Percentiles rank a stretch among this genome's conserved stretches.
Conservation (phyloP, 2,888 invertebrate genomes). For the Hirtodrosophila alboralis region DNA sequence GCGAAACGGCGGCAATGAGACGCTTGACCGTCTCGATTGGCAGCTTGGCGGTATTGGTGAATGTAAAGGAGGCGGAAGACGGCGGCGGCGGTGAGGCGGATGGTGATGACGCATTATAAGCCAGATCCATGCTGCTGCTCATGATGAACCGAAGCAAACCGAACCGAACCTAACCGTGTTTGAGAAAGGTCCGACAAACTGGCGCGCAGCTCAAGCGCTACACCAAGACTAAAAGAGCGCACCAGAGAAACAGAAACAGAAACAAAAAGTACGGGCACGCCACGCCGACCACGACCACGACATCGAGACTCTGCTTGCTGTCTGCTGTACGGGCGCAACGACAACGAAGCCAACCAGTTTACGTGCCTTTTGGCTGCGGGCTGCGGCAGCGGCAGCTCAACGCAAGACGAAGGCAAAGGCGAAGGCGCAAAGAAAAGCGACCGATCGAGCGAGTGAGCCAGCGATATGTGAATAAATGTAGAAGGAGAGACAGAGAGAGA, state of each 20-base stretch:
- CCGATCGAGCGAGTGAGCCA: conserved; percentile 6
- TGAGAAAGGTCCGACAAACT: conserved; percentile 55
- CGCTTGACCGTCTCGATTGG: conserved; percentile 76
- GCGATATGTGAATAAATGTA: no score
- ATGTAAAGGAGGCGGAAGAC: conserved; percentile 54
- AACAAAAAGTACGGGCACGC: conserved; percentile 70
- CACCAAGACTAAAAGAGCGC: conserved; percentile 69
- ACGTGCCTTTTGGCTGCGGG: conserved; percentile 76
- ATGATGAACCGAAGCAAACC: no score
- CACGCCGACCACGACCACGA: conserved; percentile 52
- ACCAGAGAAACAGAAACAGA: conserved; percentile 23
- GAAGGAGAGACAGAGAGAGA: conserved; percentile 3
- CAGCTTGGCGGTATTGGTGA: conserved; percentile 77
- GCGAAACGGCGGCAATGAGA: conserved; percentile 76
- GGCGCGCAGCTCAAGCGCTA: conserved; percentile 76
- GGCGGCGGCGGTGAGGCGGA: conserved; percentile 43
- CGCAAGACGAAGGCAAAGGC: conserved; percentile 40
- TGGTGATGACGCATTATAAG: conserved; percentile 72
- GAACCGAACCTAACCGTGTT: no score
- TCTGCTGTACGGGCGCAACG: conserved; percentile 42
- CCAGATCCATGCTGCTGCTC: conserved; percentile 60
- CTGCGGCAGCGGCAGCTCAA: conserved; percentile 14
- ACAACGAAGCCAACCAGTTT: conserved; percentile 70
- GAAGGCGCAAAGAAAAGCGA: conserved; percentile 54
- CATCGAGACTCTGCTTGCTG: conserved; percentile 27